A percentile compares a stretch with the other conserved stretches of the same genome.
Conservation (phyloP, 1,140 invertebrate species). For the Drosophila jambulina region DNA sequence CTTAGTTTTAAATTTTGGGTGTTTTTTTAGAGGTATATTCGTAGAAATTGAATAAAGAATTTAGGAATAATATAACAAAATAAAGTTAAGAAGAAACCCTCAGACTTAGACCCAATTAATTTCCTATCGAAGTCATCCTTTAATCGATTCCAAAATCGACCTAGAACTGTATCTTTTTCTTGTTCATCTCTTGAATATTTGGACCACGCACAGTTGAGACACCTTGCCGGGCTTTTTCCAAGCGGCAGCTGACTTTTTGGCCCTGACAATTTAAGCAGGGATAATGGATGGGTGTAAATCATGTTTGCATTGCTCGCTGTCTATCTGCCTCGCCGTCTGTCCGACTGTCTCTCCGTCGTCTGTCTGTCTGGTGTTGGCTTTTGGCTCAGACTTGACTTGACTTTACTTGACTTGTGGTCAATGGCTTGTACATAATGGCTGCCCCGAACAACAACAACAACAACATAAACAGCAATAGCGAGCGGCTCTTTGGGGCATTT, state of each 20-base stretch:
- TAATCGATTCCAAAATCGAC: background rate
- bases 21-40: constrained; percentile 51
- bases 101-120: too few species aligned
- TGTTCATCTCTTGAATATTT: background rate
- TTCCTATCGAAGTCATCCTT: background rate
- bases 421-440: constrained; percentile 80
- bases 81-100: background rate
- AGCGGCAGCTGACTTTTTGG: constrained; percentile 47
- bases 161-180: background rate
- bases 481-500: constrained; percentile 66
- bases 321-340: constrained; percentile 40
- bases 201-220: constrained; percentile 30
- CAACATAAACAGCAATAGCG: constrained; percentile 10
- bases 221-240: constrained; percentile 33
- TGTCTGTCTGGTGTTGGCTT: constrained; percentile 51
- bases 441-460: constrained; percentile 42
- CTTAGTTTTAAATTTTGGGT: constrained; percentile 57
- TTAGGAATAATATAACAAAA: too few species aligned
- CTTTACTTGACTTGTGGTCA: constrained; percentile 83
- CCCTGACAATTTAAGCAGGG: constrained; percentile 50
- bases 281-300: constrained; percentile 79
- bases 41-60: too few species aligned
- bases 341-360: constrained; percentile 1
- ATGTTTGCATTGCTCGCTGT: constrained; percentile 57
- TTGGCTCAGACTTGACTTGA: constrained; percentile 53